phyloP scores from a whole-genome alignment of 1,140 invertebrate species.

The Sipha flava region DNA sequence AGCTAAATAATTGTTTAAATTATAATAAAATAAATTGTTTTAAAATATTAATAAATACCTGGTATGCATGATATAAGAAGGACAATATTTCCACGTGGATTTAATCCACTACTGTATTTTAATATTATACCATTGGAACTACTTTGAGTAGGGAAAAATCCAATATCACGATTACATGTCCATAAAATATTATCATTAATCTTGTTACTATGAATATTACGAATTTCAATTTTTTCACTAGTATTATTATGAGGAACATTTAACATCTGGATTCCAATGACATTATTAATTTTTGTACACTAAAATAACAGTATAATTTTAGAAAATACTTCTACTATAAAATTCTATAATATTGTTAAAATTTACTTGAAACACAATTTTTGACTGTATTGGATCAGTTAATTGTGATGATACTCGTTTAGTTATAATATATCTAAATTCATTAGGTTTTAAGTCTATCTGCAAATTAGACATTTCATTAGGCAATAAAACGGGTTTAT shows the following conservation, averaged over 20 bases:
- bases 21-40: not conserved
- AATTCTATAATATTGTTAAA: not conserved
- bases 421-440: slow-evolving; percentile 15
- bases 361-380: slow-evolving; percentile 18
- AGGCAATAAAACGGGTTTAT: slow-evolving; percentile 9
- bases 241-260: slow-evolving; percentile 83
- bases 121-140: slow-evolving; percentile 73
- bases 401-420: not conserved
- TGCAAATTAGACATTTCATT: not conserved
- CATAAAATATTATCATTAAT: slow-evolving; percentile 55
- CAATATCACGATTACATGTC: slow-evolving; percentile 70
- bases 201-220: slow-evolving; percentile 53
- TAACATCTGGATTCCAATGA: slow-evolving; percentile 70
- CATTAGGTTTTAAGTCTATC: slow-evolving; percentile 16
- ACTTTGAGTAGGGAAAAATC: slow-evolving; percentile 77
- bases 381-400: slow-evolving; percentile 1
- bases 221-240: slow-evolving; percentile 68
- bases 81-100: slow-evolving; percentile 70
- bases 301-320: not conserved
- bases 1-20: not conserved
- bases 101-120: slow-evolving; percentile 68
- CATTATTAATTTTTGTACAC: slow-evolving; percentile 45
- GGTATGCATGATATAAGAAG: slow-evolving; percentile 57
- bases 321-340: not conserved
- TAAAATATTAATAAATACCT: slow-evolving; percentile 34